Evolutionary conservation across 2,797 vertebrate species (phyloP), one percentile per base, ranked within the genome.

Genomic region (Pseudomugil tenellus): DNA sequence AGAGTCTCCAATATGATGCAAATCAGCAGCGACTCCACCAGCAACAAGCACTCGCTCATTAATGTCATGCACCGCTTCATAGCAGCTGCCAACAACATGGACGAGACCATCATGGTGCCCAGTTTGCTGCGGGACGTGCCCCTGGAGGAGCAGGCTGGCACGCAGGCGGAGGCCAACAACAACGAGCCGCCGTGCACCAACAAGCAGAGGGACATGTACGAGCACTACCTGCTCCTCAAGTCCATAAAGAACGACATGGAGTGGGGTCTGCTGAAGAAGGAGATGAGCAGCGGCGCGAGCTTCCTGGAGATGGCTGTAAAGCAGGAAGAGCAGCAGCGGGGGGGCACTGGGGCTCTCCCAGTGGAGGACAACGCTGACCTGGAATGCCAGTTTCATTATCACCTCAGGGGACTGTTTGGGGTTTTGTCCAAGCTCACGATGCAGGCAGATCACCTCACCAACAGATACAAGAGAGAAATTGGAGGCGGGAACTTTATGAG

Each of bases 41-140:
- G 85, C 88, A 94, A 94, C 80, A 94, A 94, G 89, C 92, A 94
- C 86, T 95, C 95, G 0, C 90, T 95, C 79, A 77, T 95, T 77
- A 94, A 94, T 55, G 91, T 94, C 85, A 94, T 95, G 94, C 92
- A 94, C 86, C 93, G 92, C 80, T 95, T 95, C 85, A 94, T 95
- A 1, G 94, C 94, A 0, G 94, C 95, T 0, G 86, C 93, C 79
- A 95, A 95, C 90, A 95, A 95, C 90, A 95, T 95, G 95, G 92
- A 94, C n/a, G 94, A 95, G 77, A 95, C 95, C 67, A 94, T 95
- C 88, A 95, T 95, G 93, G 93, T 95, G 84, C 94, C 94, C 13
- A 95, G 87, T 87, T 80, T 95, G 63, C 86, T 95, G 84, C 75
- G 93, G 48, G 94, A 95, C 35, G 26, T 95, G 58, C 93, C 94